Evolutionary conservation across 2,113 vertebrate genomes (phyloP), one percentile per base, ranked within the genome.

Genomic region (Pachypanchax playfairii): DNA sequence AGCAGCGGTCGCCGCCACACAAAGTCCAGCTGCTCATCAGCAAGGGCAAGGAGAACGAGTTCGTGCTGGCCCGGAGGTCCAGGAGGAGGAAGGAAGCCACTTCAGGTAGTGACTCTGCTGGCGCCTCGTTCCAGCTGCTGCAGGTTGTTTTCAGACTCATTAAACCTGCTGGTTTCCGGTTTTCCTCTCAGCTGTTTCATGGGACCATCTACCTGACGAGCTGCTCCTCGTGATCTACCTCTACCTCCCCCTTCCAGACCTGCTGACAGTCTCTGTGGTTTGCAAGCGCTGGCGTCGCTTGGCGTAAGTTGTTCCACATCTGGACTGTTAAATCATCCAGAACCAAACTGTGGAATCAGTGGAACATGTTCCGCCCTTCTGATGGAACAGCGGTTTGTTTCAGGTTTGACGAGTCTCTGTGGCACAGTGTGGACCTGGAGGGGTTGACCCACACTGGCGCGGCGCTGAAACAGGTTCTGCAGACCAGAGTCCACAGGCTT

Each of bases 351-450:
- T 44, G 43, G 41, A n/a, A n/a, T n/a, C n/a, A n/a, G n/a, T n/a
- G n/a, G n/a, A n/a, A n/a, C n/a, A n/a, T n/a, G n/a, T n/a, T n/a
- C n/a, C n/a, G n/a, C n/a, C n/a, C n/a, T 43, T 43, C 41, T 43
- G 18, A 3, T 10, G 36, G 17, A 39, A 39, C 15, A 15, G n/a
- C 18, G 64, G 15, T 51, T n/a, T 47, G 48, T 38, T 11, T 7
- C 75, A 99, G 97, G 80, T 93, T 93, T 43, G 97, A 99, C 13
- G 95, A 97, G 74, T 96, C 93, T 14, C 89, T 99, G 31, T 99
- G 97, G 97, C 90, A 92, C 62, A 93, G 92, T 17, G 91, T 97
- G 17, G 97, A 99, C 67, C 90, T 98, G 72, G 85, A 91, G 26
- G 94, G 91, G 7, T 82, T 84, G 79, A 93, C 90, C 67, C 85